phyloP scores from a whole-genome alignment of 1,140 invertebrate genomes.

The Drosophila serrata region DNA sequence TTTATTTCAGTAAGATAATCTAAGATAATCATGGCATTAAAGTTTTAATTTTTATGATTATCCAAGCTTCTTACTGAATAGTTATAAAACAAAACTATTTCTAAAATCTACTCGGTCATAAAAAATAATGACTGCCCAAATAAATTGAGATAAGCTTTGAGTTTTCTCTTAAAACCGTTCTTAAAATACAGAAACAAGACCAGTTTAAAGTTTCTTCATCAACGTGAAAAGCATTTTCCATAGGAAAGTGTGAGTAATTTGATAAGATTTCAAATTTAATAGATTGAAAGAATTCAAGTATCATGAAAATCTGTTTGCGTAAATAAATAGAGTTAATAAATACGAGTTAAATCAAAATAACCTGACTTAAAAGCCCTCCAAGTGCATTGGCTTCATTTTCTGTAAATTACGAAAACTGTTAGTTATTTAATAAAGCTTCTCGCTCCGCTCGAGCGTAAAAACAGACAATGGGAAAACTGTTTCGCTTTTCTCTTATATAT shows the following conservation, averaged over 20 bases:
- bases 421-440: slow-evolving; percentile 10
- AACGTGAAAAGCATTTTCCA: background rate
- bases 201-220: background rate
- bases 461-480: slow-evolving; percentile 2
- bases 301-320: background rate
- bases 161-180: background rate
- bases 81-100: background rate
- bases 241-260: background rate
- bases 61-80: background rate
- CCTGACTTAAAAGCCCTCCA: background rate
- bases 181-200: background rate
- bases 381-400: background rate
- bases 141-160: background rate
- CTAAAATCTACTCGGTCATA: background rate
- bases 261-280: background rate
- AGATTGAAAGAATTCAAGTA: background rate
- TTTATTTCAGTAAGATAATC: background rate
- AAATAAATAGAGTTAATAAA: slow-evolving; percentile 1
- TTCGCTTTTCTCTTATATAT: slow-evolving; percentile 11
- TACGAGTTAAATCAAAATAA: background rate
- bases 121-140: background rate
- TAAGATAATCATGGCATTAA: background rate
- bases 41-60: background rate
- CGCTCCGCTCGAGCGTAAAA: background rate
- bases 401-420: slow-evolving; percentile 2